A percentile compares a stretch with the other conserved stretches of the same genome.
Conservation (phyloP, 2,113 vertebrate species). For the Melanocharis versteri region DNA sequence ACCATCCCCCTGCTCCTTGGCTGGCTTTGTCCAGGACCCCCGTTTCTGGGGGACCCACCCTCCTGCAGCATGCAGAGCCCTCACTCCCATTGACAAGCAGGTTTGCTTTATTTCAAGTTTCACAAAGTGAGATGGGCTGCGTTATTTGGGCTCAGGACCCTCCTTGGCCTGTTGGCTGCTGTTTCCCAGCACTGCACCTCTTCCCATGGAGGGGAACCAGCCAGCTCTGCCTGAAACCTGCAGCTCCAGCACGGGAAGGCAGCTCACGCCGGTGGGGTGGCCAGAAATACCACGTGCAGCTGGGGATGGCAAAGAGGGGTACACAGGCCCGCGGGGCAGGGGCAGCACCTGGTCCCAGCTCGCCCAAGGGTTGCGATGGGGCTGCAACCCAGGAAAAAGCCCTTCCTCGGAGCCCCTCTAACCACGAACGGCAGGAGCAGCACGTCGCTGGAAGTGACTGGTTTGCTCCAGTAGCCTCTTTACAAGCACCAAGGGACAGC, state of each 20-base stretch:
- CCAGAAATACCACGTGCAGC: rapidly evolving
- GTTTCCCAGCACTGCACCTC: rapidly evolving
- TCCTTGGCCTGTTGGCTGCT: neutral
- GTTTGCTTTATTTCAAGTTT: neutral
- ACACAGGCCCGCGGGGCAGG: rapidly evolving
- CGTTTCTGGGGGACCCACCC: rapidly evolving
- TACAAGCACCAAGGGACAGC: constrained; percentile 26
- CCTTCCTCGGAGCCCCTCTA: neutral
- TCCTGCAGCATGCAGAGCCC: neutral
- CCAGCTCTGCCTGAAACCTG: neutral
- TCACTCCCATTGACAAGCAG: rapidly evolving
- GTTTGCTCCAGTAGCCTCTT: constrained; percentile 59
- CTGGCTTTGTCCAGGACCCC: neutral
- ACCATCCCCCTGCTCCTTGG: neutral
- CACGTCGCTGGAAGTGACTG: neutral
- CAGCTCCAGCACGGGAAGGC: rapidly evolving
- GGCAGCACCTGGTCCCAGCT: neutral
- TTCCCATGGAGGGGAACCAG: neutral
- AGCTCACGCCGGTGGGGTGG: neutral
- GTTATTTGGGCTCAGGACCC: rapidly evolving
- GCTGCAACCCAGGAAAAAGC: neutral
- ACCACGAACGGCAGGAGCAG: neutral
- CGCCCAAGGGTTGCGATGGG: neutral
- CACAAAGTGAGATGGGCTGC: rapidly evolving
- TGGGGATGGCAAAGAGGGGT: neutral